Evolutionary conservation across 2,797 vertebrate species (phyloP).

Genomic region (Hoplostethus atlanticus): DNA sequence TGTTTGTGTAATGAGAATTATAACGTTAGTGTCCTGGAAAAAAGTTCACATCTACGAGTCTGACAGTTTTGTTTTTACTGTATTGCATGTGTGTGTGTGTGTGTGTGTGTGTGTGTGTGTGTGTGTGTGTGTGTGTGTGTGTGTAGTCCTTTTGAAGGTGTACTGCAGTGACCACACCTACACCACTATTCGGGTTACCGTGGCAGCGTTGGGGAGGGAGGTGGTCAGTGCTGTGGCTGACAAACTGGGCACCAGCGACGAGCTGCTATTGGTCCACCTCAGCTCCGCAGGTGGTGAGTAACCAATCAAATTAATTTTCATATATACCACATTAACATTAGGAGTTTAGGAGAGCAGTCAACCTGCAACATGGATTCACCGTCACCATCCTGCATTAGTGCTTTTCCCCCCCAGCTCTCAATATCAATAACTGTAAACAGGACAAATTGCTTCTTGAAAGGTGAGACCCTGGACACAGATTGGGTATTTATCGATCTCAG

Average conservation of each 20-base stretch:
- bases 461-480: too few species aligned
- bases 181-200: constrained; percentile 93
- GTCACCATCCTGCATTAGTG: neutral
- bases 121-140: constrained; percentile 8
- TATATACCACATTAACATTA: neutral
- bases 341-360: neutral
- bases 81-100: neutral
- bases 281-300: constrained; percentile 92
- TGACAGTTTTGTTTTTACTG: neutral
- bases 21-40: neutral
- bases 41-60: neutral
- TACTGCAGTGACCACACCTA: constrained; percentile 97
- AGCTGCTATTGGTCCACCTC: constrained; percentile 92
- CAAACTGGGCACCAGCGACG: constrained; percentile 93
- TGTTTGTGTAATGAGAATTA: neutral
- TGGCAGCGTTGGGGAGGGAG: constrained; percentile 91
- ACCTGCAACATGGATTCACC: neutral
- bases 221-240: constrained; percentile 90
- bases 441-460: neutral
- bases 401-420: too few species aligned
- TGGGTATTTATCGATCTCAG: too few species aligned
- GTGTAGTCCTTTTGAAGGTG: constrained; percentile 94
- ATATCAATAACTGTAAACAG: neutral
- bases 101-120: neutral
- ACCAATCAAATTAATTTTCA: neutral